Base-by-base conservation (phyloP, 1,140 invertebrate genomes). In the Sarcophaga peregrina region DNA sequence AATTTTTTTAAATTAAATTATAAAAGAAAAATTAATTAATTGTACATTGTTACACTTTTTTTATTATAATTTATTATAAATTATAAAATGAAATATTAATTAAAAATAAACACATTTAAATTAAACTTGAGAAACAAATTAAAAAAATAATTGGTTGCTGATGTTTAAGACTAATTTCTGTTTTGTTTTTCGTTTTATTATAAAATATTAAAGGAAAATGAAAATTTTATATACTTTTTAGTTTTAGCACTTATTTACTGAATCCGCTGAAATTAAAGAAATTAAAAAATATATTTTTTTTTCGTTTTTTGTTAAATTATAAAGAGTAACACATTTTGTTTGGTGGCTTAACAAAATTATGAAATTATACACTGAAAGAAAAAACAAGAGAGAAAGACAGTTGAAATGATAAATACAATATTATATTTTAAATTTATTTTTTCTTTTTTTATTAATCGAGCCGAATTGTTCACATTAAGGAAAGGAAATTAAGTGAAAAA, bases 311-410 rank as follows among this genome's bases (percentile, higher is more conserved):
- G 25, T 37, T 37, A 37, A 37, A 37, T 37, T 37, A 37, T 37
- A 37, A 37, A 37, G 25, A 37, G 25, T 37, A 37, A 37, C 25
- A 37, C 25, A 37, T n/a, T 58, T 68, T 68, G 20, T 20, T 25
- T 58, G 6, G 62, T 68, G 62, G 62, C 62, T 8, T 20, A 87
- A 88, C 85, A 86, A 86, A 88, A 87, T 84, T 86, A 87, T 88
- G 87, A 88, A 88, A 68, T 20, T 20, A 68, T 68, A 68, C 62
- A 68, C 62, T 68, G 62, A 68, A 68, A 68, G n/a, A 68, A 88
- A 88, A 87, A 86, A 88, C 87, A 85, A 81, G 88, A 87, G 85
- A 80, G 88, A 86, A 88, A 87, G 87, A 84, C 25, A 37, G 25
- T 37, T 37, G 25, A 37, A 37, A 37, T 37, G 25, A 37, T 37